A percentile compares a stretch with the other conserved stretches of the same genome.
These are phyloP conservation scores for Aproaerema taeniolella DNA, from an alignment of 2,888 invertebrate genomes.

Conservation along the genomic window DNA sequence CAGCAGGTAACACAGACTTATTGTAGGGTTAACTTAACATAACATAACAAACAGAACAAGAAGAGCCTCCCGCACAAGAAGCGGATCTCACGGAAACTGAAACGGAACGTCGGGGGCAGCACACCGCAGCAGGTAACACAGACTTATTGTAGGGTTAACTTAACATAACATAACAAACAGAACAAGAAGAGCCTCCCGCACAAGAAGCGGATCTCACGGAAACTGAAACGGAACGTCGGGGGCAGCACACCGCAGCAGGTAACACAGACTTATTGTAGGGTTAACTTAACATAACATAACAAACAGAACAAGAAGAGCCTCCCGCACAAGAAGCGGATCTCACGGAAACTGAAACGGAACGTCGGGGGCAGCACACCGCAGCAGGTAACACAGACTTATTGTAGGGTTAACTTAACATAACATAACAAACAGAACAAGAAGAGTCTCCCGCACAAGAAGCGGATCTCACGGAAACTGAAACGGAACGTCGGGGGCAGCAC, in stretches of 20 bases:
- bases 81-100: constrained; percentile 86
- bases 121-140: constrained; percentile 69
- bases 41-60: no score
- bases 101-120: constrained; percentile 44
- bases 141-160: no score
- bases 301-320: constrained; percentile 82
- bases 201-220: constrained; percentile 89
- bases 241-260: constrained; percentile 61
- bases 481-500: constrained; percentile 48
- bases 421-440: constrained; percentile 79
- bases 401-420: no score
- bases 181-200: constrained; percentile 87
- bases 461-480: constrained; percentile 85
- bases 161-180: no score
- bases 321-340: constrained; percentile 92
- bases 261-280: no score
- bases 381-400: no score
- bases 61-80: constrained; percentile 92
- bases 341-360: constrained; percentile 79
- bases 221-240: constrained; percentile 69
- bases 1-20: no score
- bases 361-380: constrained; percentile 54
- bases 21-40: no score
- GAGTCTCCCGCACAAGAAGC: constrained; percentile 90
- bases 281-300: no score